phyloP scores from a whole-genome alignment of 2,888 invertebrate genomes.

The Eueremaeus valkanovi region DNA sequence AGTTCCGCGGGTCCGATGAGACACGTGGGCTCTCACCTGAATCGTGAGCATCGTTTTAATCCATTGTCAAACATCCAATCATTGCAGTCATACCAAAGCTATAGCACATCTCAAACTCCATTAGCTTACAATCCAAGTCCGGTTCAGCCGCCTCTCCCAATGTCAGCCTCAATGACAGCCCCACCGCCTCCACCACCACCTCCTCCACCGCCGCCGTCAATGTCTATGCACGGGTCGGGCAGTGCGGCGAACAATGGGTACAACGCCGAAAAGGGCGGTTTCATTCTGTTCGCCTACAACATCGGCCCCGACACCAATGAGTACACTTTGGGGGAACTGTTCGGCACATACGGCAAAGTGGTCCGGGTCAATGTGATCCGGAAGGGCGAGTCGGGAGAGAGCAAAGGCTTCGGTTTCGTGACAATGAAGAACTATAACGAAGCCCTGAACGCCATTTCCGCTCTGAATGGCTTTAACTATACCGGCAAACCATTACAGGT shows the following conservation, averaged over 20 bases:
- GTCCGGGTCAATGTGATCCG: conserved; percentile 52
- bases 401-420: conserved; percentile 54
- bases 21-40: neutral
- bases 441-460: conserved; percentile 52
- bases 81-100: conserved; percentile 27
- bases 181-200: conserved; percentile 5
- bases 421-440: conserved; percentile 54
- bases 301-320: conserved; percentile 54
- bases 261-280: conserved; percentile 46
- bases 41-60: conserved; percentile 27
- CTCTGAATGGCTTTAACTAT: conserved; percentile 51
- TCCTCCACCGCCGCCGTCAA: neutral
- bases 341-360: conserved; percentile 53
- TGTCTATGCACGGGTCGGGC: neutral
- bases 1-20: conserved; percentile 14
- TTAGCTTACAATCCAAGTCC: conserved; percentile 19
- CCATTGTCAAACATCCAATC: conserved; percentile 5
- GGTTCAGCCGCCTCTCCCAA: conserved; percentile 11
- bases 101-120: neutral
- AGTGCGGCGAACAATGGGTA: conserved; percentile 6
- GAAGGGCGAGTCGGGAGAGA: conserved; percentile 50
- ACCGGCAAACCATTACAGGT: conserved; percentile 53
- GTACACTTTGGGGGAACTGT: conserved; percentile 52
- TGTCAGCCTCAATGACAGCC: neutral
- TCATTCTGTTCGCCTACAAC: conserved; percentile 53